These are phyloP conservation scores for Cynodonichthys magdalenae DNA, from an alignment of 2,797 vertebrate genomes.

Conservation along the genomic window DNA sequence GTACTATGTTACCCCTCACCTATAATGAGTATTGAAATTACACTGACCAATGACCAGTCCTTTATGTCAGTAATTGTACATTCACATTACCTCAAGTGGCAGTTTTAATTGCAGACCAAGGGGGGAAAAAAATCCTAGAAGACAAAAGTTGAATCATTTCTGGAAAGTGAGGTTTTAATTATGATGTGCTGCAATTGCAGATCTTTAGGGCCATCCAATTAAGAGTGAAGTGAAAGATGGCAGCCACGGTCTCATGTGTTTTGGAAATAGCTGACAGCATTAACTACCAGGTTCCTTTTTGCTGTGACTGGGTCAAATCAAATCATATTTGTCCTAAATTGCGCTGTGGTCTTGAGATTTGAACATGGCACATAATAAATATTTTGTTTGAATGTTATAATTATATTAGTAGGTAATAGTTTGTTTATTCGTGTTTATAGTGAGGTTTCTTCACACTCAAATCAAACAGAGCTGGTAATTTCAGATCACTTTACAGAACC, in stretches of 20 bases:
- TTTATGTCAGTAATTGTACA: slow-evolving; percentile 61
- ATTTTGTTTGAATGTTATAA: neutral
- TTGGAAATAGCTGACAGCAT: slow-evolving; percentile 58
- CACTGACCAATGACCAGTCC: slow-evolving; percentile 56
- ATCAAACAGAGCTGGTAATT: too few relatives aligned
- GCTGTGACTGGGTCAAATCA: slow-evolving; percentile 54
- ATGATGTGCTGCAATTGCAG: slow-evolving; percentile 75
- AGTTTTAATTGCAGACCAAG: slow-evolving; percentile 61
- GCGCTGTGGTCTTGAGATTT: slow-evolving; percentile 28
- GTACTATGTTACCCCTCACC: slow-evolving; percentile 48
- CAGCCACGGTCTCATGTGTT: slow-evolving; percentile 49
- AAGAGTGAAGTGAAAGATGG: slow-evolving; percentile 59
- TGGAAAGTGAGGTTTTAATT: slow-evolving; percentile 70
- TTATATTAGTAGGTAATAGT: neutral
- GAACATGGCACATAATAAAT: too few relatives aligned
- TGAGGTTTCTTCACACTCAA: too few relatives aligned
- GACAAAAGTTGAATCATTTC: slow-evolving; percentile 69
- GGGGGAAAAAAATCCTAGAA: slow-evolving; percentile 23
- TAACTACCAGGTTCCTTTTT: slow-evolving; percentile 50
- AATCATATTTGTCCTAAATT: slow-evolving; percentile 60
- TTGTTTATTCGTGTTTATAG: neutral
- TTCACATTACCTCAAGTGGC: slow-evolving; percentile 65
- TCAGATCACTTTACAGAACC: too few relatives aligned
- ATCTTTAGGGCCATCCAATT: slow-evolving; percentile 71
- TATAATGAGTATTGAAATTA: slow-evolving; percentile 64